Conservation (phyloP, 2,888 invertebrate species). For the Oscheius sp. region DNA sequence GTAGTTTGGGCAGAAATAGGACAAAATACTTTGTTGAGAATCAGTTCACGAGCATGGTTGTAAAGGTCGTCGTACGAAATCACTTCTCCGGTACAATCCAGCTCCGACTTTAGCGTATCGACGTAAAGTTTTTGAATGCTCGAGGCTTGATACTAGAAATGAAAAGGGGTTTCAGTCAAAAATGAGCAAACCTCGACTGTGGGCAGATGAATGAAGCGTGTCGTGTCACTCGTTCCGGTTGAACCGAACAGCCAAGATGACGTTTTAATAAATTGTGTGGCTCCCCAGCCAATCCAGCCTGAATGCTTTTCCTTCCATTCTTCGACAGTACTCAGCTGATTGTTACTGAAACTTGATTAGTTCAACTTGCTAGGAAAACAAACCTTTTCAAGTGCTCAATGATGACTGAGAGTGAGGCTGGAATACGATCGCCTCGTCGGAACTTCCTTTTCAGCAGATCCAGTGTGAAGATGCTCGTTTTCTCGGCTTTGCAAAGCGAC, state of each 20-base stretch:
- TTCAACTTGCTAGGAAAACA: slow-evolving; percentile 21
- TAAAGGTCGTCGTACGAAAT: slow-evolving; percentile 53
- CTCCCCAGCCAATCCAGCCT: slow-evolving; percentile 59
- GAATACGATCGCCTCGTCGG: slow-evolving; percentile 62
- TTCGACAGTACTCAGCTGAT: slow-evolving; percentile 44
- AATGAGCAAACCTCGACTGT: slow-evolving; percentile 46
- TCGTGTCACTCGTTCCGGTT: slow-evolving; percentile 27
- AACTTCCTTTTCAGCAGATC: slow-evolving; percentile 60
- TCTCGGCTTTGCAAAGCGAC: slow-evolving; percentile 55
- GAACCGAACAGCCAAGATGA: slow-evolving; percentile 53
- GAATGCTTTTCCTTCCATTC: slow-evolving; percentile 57
- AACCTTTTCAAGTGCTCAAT: slow-evolving; percentile 63
- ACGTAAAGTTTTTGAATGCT: slow-evolving; percentile 49
- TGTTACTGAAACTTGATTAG: slow-evolving; percentile 41
- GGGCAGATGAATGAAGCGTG: slow-evolving; percentile 50
- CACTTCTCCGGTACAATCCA: slow-evolving; percentile 60
- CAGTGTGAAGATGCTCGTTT: slow-evolving; percentile 56
- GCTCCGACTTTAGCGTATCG: slow-evolving; percentile 57
- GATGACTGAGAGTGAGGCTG: slow-evolving; percentile 59
- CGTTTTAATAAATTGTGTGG: slow-evolving; percentile 44
- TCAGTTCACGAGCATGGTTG: slow-evolving; percentile 36
- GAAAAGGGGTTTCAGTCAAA: background rate
- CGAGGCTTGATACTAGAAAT: slow-evolving; percentile 45
- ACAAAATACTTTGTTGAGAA: slow-evolving; percentile 31
- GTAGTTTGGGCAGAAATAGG: background rate